Conservation (phyloP, 1,140 invertebrate species). For the Microvelia longipes region DNA sequence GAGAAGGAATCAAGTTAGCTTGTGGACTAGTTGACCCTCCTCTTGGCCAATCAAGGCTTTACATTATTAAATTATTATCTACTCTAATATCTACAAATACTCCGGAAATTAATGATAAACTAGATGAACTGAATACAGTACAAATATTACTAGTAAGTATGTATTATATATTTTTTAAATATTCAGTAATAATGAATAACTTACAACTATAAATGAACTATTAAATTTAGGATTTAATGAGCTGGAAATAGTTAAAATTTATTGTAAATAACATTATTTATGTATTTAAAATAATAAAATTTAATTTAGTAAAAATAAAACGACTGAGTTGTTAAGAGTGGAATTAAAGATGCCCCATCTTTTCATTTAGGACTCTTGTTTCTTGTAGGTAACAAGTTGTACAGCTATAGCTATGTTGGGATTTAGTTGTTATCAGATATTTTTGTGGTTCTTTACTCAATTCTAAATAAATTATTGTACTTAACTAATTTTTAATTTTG, state of each 20-base stretch:
- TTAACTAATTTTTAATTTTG: no score
- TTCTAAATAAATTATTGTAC: no score
- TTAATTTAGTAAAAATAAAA: not conserved
- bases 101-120: conserved; percentile 36
- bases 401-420: no score
- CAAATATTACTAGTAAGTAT: conserved; percentile 43
- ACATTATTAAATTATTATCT: conserved; percentile 54
- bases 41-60: conserved; percentile 56
- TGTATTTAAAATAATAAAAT: not conserved
- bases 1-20: conserved; percentile 44
- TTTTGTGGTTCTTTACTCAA: no score
- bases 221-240: not conserved
- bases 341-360: no score
- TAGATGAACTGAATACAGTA: conserved; percentile 40
- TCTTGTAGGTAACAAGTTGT: no score
- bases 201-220: not conserved
- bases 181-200: not conserved
- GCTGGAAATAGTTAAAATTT: not conserved
- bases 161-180: conserved; percentile 1
- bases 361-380: no score
- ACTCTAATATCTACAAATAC: conserved; percentile 50
- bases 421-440: no score
- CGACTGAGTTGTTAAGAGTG: not conserved
- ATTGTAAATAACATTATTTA: not conserved
- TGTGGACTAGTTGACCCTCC: conserved; percentile 49